Conservation (phyloP, 2,888 invertebrate genomes). For the Lutraria lutraria region DNA sequence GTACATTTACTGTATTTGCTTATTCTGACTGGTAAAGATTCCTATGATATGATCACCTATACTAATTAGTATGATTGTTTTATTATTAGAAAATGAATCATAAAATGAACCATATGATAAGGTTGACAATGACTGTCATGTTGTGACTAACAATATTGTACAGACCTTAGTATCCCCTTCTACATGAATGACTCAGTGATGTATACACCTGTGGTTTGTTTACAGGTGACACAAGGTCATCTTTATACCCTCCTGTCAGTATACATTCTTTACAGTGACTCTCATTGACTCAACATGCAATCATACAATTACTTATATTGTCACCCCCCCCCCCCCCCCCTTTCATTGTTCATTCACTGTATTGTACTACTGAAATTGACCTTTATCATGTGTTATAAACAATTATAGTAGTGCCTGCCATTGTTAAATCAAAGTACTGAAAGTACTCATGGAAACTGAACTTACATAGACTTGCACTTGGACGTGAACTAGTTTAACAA, state of each 20-base stretch:
- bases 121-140: neutral
- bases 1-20: too few relatives aligned
- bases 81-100: too few relatives aligned
- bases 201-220: neutral
- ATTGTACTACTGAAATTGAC: neutral
- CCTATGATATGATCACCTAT: too few relatives aligned
- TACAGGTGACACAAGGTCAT: neutral
- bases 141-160: slow-evolving; percentile 4
- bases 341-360: neutral
- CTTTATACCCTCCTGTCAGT: neutral
- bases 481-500: too few relatives aligned
- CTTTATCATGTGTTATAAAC: neutral
- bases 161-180: slow-evolving; percentile 4
- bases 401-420: neutral
- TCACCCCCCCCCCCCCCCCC: neutral
- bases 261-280: neutral
- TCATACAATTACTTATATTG: slow-evolving; percentile 1
- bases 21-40: too few relatives aligned
- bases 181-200: neutral
- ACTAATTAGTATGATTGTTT: too few relatives aligned
- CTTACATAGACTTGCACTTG: too few relatives aligned
- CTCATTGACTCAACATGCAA: neutral
- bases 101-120: too few relatives aligned
- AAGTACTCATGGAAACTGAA: too few relatives aligned
- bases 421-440: too few relatives aligned